Evolutionary conservation across 2,888 invertebrate genomes (phyloP).

Genomic region (Callyntrura sp.): DNA sequence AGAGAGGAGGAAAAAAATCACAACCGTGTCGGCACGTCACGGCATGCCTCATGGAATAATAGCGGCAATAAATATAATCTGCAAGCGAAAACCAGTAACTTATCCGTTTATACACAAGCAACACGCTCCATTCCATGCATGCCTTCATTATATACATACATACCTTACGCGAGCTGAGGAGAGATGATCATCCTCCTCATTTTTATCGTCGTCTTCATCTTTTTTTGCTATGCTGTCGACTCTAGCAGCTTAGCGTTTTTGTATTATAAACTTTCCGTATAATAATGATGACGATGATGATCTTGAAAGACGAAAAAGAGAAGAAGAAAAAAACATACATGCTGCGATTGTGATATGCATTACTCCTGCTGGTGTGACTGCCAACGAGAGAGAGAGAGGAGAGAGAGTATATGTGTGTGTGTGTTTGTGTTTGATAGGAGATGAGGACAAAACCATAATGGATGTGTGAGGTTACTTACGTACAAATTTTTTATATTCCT

Average conservation of each 20-base stretch:
- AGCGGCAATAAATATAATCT: neutral
- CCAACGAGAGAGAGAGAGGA: neutral
- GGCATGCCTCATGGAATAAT: neutral
- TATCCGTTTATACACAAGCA: too few relatives aligned
- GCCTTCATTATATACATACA: neutral
- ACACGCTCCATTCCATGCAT: neutral
- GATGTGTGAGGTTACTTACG: conserved; percentile 34
- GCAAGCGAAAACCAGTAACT: neutral
- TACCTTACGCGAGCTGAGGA: neutral
- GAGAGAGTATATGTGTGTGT: too few relatives aligned
- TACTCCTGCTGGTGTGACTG: neutral
- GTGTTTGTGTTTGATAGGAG: too few relatives aligned
- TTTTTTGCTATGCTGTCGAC: neutral
- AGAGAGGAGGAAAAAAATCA: conserved; percentile 32
- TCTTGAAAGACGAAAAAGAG: conserved; percentile 3
- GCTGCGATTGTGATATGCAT: conserved; percentile 1
- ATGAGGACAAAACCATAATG: conserved; percentile 2
- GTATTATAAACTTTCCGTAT: too few relatives aligned
- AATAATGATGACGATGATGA: neutral
- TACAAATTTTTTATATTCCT: conserved; percentile 22
- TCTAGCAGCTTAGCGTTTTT: too few relatives aligned
- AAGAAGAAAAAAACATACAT: neutral
- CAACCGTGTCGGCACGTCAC: conserved; percentile 34
- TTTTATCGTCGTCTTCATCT: neutral
- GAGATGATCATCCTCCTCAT: conserved; percentile 9